Base-by-base conservation (phyloP, 2,113 vertebrate species). In the Coregonus clupeaformis region DNA sequence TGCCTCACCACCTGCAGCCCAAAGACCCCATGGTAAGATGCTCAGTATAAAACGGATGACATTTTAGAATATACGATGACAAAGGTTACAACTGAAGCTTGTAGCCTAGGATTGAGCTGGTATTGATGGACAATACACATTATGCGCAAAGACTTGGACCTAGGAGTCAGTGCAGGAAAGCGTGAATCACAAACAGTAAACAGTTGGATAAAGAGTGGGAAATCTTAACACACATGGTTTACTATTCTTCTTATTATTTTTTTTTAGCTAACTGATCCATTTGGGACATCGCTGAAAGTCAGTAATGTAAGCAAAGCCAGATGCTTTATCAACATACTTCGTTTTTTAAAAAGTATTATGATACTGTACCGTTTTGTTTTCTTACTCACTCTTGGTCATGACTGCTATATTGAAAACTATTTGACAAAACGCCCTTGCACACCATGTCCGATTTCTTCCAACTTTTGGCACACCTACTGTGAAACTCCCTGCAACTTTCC, bases 261-360 rank as follows among this genome's bases (percentile, higher is more conserved):
- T 85, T 87, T 82, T 70, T 90, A 97, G 96, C 93, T 96, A 87
- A 93, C 94, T 52, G 95, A 97, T 88, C 94, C 94, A 86, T 97
- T 95, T 94, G 92, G 94, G 91, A 93, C 93, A 87, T 90, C 96
- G 82, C 90, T 95, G 88, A 95, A 95, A 94, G 94, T 96, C 91
- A 96, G 94, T 96, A 94, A 93, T 87, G 85, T 92, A 93, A 92
- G 92, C 85, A 85, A 42, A 81, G 78, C 73, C 76, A 64, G 83
- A 80, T 71, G 79, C 77, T 86, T 85, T 55, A 0, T 22, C 29
- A 85, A 77, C 76, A 25, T 72, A 68, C 73, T 85, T 74, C 1
- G 73, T 72, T 89, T 77, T 14, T 52, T 27, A 2, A 12, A 49
- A 49, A 65, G 24, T 65, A 65, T 65, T 65, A 27, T 29, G n/a